Evolutionary conservation across 2,888 invertebrate genomes (phyloP), one percentile per base, ranked within the genome.

Genomic region (Tipula lateralis): DNA sequence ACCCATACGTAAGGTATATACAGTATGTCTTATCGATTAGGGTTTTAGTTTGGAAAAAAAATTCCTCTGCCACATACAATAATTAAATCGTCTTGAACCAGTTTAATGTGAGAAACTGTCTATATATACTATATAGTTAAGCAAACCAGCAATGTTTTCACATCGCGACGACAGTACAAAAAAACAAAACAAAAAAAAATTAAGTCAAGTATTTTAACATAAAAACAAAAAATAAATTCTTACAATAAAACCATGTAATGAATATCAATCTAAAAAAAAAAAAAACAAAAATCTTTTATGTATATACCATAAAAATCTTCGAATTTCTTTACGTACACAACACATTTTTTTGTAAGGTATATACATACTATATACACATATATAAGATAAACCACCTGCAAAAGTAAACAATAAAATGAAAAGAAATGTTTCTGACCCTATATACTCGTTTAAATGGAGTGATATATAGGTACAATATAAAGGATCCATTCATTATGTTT

Each of bases 211-310:
- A 66, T 66, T 24, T 66, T 9, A 66, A 6, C 24, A 19, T 19
- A 19, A 50, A 44, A 44, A 44, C 5, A n/a, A n/a, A n/a, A 44
- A 39, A 39, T 39, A 44, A 44, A 44, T 50, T 50, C 16, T 50
- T 50, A 5, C 19, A n/a, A 39, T 13, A 3, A 66, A 24, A 24
- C 24, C 24, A 24, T 66, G 66, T 66, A 66, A 24, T 66, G 66
- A 66, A 66, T 66, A 66, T 66, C 66, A 66, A 66, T 66, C 66
- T 66, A 9, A 66, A n/a, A n/a, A n/a, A n/a, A n/a, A n/a, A n/a
- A n/a, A n/a, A n/a, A n/a, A n/a, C n/a, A n/a, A n/a, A n/a, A 9
- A 9, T 66, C 19, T 66, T 50, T 50, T 50, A 50, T 50, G 16
- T 5, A 32, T 7, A n/a, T 44, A n/a, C 39, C 2, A n/a, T 0